Conservation (phyloP, 2,113 vertebrate species). For the Daphoenositta chrysoptera region DNA sequence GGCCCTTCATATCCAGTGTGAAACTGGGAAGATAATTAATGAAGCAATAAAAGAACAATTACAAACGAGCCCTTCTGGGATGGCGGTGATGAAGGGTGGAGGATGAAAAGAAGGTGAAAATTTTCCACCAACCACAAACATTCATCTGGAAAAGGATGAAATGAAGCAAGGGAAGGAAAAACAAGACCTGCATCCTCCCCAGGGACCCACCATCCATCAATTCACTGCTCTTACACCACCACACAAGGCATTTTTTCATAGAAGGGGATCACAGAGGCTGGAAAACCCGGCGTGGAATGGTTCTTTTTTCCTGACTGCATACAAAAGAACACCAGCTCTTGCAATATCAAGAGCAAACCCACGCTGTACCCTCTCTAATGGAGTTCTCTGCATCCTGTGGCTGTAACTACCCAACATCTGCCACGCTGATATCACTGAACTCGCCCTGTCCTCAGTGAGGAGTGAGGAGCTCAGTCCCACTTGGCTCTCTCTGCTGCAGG, state of each 20-base stretch:
- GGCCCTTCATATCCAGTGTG: not conserved
- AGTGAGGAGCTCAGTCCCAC: not conserved
- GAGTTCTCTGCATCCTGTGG: not conserved
- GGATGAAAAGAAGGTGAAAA: slow-evolving; percentile 24
- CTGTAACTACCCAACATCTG: not conserved
- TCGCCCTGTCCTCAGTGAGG: not conserved
- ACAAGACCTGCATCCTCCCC: not conserved
- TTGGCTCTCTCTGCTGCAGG: not conserved
- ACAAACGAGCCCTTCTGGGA: not conserved
- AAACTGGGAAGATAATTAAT: not conserved
- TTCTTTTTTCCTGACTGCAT: not conserved
- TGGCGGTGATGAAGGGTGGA: not conserved
- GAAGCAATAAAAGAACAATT: not conserved
- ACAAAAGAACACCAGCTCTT: not conserved
- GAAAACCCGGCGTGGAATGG: not conserved
- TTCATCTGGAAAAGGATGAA: not conserved
- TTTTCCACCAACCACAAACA: not conserved
- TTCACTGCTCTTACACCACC: not conserved
- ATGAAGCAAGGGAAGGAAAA: not conserved
- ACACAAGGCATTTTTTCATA: not conserved
- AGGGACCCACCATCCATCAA: not conserved
- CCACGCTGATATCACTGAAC: not conserved
- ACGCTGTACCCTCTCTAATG: not conserved
- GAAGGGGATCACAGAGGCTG: not conserved
- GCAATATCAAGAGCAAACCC: not conserved